Evolutionary conservation across 2,888 invertebrate genomes (phyloP).

Genomic region (Mantis religiosa): DNA sequence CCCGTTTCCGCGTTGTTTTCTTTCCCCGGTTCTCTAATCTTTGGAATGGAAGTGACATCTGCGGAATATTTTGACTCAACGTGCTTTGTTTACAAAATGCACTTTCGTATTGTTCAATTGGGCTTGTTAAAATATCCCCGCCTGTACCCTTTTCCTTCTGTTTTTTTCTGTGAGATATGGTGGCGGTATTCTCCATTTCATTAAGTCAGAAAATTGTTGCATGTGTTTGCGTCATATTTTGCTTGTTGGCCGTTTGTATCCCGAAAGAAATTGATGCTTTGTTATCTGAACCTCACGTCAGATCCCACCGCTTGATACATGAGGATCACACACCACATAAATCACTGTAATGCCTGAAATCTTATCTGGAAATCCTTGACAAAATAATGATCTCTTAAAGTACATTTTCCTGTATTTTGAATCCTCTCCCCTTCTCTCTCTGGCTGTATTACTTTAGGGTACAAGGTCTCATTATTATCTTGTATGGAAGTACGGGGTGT

Average conservation of each 20-base stretch:
- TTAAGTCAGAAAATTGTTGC: background rate
- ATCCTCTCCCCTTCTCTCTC: background rate
- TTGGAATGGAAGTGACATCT: constrained; percentile 15
- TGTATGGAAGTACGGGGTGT: constrained; percentile 3
- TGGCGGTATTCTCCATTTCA: background rate
- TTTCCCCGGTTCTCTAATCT: background rate
- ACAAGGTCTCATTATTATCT: constrained; percentile 8
- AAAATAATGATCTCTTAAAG: constrained; percentile 5
- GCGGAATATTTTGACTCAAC: constrained; percentile 4
- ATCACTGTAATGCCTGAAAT: background rate
- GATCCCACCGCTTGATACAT: background rate
- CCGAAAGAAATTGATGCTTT: background rate
- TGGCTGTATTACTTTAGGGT: background rate
- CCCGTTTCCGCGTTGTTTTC: background rate
- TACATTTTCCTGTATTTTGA: constrained; percentile 3
- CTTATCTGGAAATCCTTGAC: background rate
- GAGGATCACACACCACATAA: background rate
- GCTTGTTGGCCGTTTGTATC: background rate
- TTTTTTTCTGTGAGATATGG: background rate
- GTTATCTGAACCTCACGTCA: background rate
- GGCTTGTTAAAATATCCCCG: background rate
- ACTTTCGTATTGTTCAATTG: background rate
- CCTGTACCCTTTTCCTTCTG: background rate
- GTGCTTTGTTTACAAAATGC: constrained; percentile 1
- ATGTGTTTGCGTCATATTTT: background rate